Percentiles rank a stretch among this genome's conserved stretches.
Conservation (phyloP, 64 coral and sea anemone genomes). For the Porites australiensis region DNA sequence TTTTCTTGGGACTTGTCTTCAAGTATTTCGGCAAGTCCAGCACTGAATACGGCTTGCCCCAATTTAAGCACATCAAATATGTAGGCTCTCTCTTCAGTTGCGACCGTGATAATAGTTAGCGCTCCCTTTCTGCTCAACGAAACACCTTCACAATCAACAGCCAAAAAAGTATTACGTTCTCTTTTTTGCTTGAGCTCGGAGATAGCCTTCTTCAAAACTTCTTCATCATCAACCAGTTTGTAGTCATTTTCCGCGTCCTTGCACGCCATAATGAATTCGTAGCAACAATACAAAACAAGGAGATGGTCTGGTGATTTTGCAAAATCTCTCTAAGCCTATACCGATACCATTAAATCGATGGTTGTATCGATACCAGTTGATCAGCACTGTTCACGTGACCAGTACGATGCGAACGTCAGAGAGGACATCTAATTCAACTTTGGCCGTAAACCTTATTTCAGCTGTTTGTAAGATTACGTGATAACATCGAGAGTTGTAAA, state of each 20-base stretch:
- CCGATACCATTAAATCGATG: too few species aligned
- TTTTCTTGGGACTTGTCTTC: slow-evolving; percentile 67
- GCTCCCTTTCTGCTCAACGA: slow-evolving; percentile 73
- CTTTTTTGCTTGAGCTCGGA: slow-evolving; percentile 32
- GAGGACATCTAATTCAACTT: too few species aligned
- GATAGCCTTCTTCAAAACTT: slow-evolving; percentile 37
- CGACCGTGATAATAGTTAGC: slow-evolving; percentile 57
- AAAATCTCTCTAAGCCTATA: too few species aligned
- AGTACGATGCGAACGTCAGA: too few species aligned
- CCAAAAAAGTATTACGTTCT: slow-evolving; percentile 40
- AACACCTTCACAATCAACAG: slow-evolving; percentile 81
- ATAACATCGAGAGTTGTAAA: too few species aligned
- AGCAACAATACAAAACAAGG: too few species aligned
- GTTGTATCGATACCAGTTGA: too few species aligned
- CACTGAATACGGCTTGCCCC: slow-evolving; percentile 52
- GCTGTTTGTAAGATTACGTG: too few species aligned
- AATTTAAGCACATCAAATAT: slow-evolving; percentile 66
- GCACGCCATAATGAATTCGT: slow-evolving; percentile 48
- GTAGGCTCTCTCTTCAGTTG: slow-evolving; percentile 69
- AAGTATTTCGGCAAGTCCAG: slow-evolving; percentile 56
- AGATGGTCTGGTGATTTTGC: too few species aligned
- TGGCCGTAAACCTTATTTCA: too few species aligned
- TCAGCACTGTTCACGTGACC: too few species aligned
- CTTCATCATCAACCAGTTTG: slow-evolving; percentile 60
- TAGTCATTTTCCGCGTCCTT: slow-evolving; percentile 33